A percentile compares a stretch with the other conserved stretches of the same genome.
phyloP scores from a whole-genome alignment of 1,140 invertebrate species.

The Drosophila arizonae region DNA sequence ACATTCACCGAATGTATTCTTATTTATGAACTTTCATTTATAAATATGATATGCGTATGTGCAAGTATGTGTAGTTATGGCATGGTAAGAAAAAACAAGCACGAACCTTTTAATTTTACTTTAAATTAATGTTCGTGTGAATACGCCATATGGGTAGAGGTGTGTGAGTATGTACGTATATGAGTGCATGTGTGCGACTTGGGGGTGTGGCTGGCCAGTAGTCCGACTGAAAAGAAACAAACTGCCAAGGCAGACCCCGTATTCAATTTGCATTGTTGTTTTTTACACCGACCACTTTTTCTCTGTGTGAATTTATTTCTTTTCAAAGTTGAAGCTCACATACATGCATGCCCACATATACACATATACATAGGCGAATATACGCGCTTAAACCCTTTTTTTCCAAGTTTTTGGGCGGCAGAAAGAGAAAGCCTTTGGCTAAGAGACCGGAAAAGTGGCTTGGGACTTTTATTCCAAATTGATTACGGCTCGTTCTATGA shows the following conservation, averaged over 20 bases:
- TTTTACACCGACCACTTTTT: conserved; percentile 25
- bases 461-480: conserved; percentile 53
- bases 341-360: background rate
- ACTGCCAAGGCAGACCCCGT: conserved; percentile 34
- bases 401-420: conserved; percentile 5
- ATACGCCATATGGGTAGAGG: conserved; percentile 5
- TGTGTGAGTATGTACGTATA: background rate
- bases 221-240: conserved; percentile 31
- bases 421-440: background rate
- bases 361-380: background rate
- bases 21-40: conserved; percentile 68
- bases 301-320: conserved; percentile 48
- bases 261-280: conserved; percentile 66
- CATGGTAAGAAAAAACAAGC: conserved; percentile 1
- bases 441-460: conserved; percentile 23
- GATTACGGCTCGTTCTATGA: conserved; percentile 64
- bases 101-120: conserved; percentile 63
- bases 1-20: conserved; percentile 51
- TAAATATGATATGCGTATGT: conserved; percentile 17
- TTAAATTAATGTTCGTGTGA: conserved; percentile 69
- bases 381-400: conserved; percentile 27
- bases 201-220: background rate
- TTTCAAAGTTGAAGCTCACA: conserved; percentile 61
- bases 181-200: too few species aligned
- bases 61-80: conserved; percentile 4